Evolutionary conservation across 2,888 invertebrate species (phyloP).

Genomic region (Latrodectus elegans): DNA sequence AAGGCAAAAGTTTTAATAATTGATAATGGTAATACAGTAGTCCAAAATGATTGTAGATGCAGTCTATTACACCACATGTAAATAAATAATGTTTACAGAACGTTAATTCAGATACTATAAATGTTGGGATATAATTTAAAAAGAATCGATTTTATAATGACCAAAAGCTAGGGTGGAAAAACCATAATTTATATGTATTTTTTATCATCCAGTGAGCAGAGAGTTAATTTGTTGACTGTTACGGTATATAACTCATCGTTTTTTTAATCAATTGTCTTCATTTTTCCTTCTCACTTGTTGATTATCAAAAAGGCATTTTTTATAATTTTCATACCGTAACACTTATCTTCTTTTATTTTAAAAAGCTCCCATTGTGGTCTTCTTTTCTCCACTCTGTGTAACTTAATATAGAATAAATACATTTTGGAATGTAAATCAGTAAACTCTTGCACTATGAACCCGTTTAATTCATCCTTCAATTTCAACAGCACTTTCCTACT

Average conservation of each 20-base stretch:
- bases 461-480: slow-evolving; percentile 72
- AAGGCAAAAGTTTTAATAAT: no score
- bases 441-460: slow-evolving; percentile 68
- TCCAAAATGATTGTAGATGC: no score
- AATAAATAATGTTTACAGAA: no score
- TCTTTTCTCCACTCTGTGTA: not conserved
- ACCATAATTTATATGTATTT: not conserved
- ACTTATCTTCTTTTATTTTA: not conserved
- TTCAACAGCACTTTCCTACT: slow-evolving; percentile 71
- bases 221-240: not conserved
- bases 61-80: no score
- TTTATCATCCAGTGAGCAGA: slow-evolving; percentile 13
- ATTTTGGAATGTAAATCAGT: slow-evolving; percentile 69
- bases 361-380: not conserved
- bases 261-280: not conserved
- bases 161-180: slow-evolving; percentile 13
- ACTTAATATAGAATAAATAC: slow-evolving; percentile 18
- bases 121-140: not conserved
- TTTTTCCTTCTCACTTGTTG: not conserved
- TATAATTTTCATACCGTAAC: not conserved
- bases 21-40: no score
- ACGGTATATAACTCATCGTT: not conserved
- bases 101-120: not conserved
- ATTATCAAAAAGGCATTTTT: not conserved
- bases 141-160: slow-evolving; percentile 6